Evolutionary conservation across 2,888 invertebrate species (phyloP), one percentile per base, ranked within the genome.

Genomic region (Odiellus spinosus): DNA sequence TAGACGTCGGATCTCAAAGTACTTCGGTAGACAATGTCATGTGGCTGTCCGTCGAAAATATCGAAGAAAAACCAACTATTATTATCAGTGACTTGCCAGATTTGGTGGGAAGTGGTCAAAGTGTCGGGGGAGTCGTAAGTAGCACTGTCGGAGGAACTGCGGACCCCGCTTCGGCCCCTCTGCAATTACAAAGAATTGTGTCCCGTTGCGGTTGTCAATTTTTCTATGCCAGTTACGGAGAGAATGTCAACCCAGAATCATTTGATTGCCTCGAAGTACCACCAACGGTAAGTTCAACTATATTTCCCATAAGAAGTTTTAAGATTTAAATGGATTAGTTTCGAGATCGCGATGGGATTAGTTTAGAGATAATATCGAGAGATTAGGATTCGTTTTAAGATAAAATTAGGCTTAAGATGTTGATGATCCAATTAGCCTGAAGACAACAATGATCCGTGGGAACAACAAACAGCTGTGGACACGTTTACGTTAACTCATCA

Each of bases 401-500:
- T n/a, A n/a, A n/a, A n/a, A n/a, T n/a, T n/a, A n/a, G n/a, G n/a
- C n/a, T n/a, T n/a, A n/a, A n/a, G n/a, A n/a, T n/a, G n/a, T n/a
- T n/a, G n/a, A n/a, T n/a, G n/a, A n/a, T n/a, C n/a, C n/a, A n/a
- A n/a, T n/a, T n/a, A 63, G 62, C 61, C 61, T 1, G 56, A 55
- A 26, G 60, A 60, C 19, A 60, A 59, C 2, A 78, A 78, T 35
- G 78, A 78, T 35, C 77, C 77, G 1, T 86, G 86, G 80, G 76
- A 80, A 50, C 74, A 78, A 55, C 82, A 84, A 58, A 82, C 83
- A 51, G 87, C 90, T 2, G 88, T 90, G 40, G 95, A 98, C 71
- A 88, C 91, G 2, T 93, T 98, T 65, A 95, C 93, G 0, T 72
- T 98, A 42, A 90, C 95, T 79, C 98, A 98, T 71, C 88, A 98